These are phyloP conservation scores for Lasioglossum albipes DNA, from an alignment of 1,140 invertebrate genomes.

Conservation along the genomic window DNA sequence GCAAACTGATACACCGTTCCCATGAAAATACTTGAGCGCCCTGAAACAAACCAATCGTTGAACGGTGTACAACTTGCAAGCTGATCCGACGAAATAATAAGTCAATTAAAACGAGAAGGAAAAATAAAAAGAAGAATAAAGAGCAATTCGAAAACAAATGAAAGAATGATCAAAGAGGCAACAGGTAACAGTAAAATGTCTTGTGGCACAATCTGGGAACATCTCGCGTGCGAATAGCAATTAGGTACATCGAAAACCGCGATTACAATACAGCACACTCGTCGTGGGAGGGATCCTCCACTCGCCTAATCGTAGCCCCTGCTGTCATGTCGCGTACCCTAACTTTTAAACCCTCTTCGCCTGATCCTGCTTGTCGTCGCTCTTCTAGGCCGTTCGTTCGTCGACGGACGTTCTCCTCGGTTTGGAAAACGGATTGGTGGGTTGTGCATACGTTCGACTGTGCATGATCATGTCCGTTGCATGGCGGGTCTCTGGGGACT, in stretches of 20 bases:
- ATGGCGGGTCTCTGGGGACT: constrained; percentile 22
- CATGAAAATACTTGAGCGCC: not conserved
- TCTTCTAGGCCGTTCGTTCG: constrained; percentile 58
- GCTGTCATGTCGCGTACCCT: constrained; percentile 16
- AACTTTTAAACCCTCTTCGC: not conserved
- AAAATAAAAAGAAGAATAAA: not conserved
- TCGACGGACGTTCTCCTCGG: constrained; percentile 27
- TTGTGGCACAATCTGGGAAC: constrained; percentile 72
- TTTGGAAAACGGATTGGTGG: not conserved
- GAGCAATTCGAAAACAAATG: constrained; percentile 9
- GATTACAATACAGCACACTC: constrained; percentile 32
- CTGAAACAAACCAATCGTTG: not conserved
- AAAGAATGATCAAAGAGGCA: constrained; percentile 63
- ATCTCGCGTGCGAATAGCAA: constrained; percentile 65
- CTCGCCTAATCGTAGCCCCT: not conserved
- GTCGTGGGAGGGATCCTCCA: constrained; percentile 23
- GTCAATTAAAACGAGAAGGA: constrained; percentile 26
- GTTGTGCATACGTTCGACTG: no score
- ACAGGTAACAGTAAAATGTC: constrained; percentile 72
- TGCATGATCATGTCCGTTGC: not conserved
- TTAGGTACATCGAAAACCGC: constrained; percentile 60
- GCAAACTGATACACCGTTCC: constrained; percentile 5
- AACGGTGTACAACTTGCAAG: constrained; percentile 14
- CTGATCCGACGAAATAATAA: constrained; percentile 15
- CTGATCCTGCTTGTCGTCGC: not conserved